Evolutionary conservation across 2,113 vertebrate genomes (phyloP).

Genomic region (Microcebus griseorufus): DNA sequence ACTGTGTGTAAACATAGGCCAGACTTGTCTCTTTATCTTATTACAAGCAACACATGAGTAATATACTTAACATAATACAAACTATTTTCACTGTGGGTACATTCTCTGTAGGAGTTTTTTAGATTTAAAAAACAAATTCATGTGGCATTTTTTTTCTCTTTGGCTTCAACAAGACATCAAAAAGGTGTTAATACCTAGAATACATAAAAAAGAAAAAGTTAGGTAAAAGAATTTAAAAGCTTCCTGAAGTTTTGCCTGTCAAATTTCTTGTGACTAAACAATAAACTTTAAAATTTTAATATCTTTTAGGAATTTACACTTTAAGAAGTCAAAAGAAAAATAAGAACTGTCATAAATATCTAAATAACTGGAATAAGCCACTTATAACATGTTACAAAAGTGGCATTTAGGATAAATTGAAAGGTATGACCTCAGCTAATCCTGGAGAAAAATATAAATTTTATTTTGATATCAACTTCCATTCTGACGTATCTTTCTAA

Average conservation of each 20-base stretch:
- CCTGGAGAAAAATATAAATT: background rate
- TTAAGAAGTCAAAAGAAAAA: constrained; percentile 4
- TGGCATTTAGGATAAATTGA: background rate
- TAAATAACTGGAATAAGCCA: background rate
- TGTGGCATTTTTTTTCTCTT: background rate
- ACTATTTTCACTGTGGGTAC: background rate
- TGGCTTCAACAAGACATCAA: constrained; percentile 28
- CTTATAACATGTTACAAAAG: background rate
- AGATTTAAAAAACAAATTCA: background rate
- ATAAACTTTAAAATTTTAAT: background rate
- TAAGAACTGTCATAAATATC: background rate
- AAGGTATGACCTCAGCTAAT: background rate
- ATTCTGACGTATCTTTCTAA: background rate
- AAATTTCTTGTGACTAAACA: background rate
- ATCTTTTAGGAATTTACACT: background rate
- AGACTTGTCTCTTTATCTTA: constrained; percentile 71
- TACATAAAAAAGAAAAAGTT: background rate
- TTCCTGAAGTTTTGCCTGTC: background rate
- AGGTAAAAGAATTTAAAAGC: background rate
- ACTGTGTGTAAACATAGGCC: constrained; percentile 81
- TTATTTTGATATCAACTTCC: background rate
- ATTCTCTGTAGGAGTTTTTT: background rate
- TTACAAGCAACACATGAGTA: constrained; percentile 64
- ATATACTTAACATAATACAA: background rate
- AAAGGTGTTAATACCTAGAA: constrained; percentile 25